Conservation (phyloP, 1,140 invertebrate species). For the Nymphalis io region DNA sequence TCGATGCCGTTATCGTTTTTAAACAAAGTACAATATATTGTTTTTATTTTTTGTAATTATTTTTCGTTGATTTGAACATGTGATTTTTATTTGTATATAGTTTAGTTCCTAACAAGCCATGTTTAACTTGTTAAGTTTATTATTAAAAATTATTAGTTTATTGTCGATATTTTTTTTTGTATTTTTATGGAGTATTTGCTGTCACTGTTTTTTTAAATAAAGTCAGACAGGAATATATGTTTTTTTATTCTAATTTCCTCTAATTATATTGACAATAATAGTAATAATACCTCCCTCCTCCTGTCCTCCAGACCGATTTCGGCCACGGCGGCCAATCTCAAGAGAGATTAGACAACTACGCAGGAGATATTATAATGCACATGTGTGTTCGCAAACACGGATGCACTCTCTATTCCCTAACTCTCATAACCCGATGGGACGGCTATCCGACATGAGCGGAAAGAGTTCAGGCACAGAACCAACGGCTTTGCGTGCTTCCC, state of each 20-base stretch:
- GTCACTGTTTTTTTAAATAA: constrained; percentile 44
- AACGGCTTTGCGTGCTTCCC: no score
- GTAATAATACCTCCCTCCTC: no score
- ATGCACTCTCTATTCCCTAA: no score
- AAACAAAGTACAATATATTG: constrained; percentile 48
- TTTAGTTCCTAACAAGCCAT: constrained; percentile 58
- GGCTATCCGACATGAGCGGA: no score
- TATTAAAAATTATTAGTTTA: constrained; percentile 43
- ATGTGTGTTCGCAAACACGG: no score
- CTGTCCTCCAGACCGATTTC: no score
- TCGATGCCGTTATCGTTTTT: constrained; percentile 27
- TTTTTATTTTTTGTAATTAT: constrained; percentile 43
- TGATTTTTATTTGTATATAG: constrained; percentile 59
- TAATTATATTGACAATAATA: no score
- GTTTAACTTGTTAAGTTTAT: constrained; percentile 63
- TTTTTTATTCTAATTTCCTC: not conserved
- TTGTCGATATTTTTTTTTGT: constrained; percentile 35
- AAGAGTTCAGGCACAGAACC: no score
- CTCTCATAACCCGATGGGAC: no score
- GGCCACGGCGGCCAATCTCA: no score
- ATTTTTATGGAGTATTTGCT: constrained; percentile 33
- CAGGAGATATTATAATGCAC: no score
- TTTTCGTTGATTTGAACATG: constrained; percentile 45
- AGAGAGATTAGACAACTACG: no score
- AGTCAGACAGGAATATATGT: constrained; percentile 31